Evolutionary conservation across 2,113 vertebrate genomes (phyloP).

Genomic region (Ictidomys tridecemlineatus): DNA sequence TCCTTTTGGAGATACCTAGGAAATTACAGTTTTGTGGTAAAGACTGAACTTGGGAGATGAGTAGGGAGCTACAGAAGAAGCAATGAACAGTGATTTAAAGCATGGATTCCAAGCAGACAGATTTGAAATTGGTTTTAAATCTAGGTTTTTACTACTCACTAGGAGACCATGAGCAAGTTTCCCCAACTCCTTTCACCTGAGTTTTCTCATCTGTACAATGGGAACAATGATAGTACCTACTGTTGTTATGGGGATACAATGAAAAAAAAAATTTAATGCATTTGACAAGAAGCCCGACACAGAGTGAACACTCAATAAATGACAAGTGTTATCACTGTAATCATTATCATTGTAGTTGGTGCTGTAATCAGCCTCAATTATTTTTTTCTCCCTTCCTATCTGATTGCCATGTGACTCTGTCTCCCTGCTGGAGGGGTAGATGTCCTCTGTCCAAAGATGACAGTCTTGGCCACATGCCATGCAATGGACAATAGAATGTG

Average conservation of each 20-base stretch:
- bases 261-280: background rate
- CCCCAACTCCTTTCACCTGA: background rate
- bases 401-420: background rate
- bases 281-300: background rate
- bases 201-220: background rate
- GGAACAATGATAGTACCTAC: background rate
- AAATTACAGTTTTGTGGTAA: background rate
- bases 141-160: background rate
- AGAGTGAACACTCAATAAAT: background rate
- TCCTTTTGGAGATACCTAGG: background rate
- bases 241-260: background rate
- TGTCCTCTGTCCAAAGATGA: background rate
- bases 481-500: background rate
- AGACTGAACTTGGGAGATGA: background rate
- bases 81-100: background rate
- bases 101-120: background rate
- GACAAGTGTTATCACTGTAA: background rate
- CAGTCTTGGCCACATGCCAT: background rate
- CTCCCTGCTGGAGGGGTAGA: background rate
- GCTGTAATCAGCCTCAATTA: background rate
- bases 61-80: background rate
- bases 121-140: background rate
- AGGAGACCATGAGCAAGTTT: background rate
- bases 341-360: background rate
- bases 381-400: conserved; percentile 3